Evolutionary conservation across 2,113 vertebrate species (phyloP).

Genomic region (Brachionichthys hirsutus): DNA sequence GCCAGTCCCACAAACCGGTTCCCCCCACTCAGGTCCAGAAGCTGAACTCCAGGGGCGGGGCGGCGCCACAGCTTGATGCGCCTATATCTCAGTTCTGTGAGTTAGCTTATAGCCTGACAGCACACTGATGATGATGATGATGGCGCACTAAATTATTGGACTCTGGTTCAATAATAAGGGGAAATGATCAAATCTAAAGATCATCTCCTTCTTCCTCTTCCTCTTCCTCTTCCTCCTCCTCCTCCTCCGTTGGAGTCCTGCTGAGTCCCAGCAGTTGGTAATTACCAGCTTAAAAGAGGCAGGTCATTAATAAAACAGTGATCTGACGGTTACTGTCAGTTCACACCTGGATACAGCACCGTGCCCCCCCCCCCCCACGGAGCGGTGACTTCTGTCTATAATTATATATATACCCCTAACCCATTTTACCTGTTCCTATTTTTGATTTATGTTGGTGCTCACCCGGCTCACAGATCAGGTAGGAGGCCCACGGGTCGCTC

Average conservation of each 20-base stretch:
- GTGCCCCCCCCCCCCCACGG: no score
- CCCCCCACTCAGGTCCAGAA: conserved; percentile 99
- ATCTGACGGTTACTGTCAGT: conserved; percentile 76
- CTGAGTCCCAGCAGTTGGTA: conserved; percentile 70
- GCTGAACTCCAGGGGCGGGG: conserved; percentile 93
- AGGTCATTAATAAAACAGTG: conserved; percentile 79
- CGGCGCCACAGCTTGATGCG: conserved; percentile 92
- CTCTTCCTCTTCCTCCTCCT: no score
- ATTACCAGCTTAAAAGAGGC: conserved; percentile 78
- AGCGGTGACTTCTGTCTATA: no score
- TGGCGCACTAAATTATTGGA: no score
- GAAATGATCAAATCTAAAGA: no score
- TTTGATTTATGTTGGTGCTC: no score
- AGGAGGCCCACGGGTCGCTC: no score
- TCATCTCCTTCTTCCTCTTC: no score
- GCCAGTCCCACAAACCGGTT: conserved; percentile 97
- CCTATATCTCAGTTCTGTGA: conserved; percentile 99
- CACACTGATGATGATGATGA: not conserved
- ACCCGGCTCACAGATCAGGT: no score
- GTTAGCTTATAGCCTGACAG: conserved; percentile 55
- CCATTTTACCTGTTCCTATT: no score
- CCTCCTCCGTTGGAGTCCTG: conserved; percentile 62
- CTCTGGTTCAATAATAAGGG: no score
- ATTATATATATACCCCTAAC: no score
- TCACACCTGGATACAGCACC: conserved; percentile 73